Evolutionary conservation across 2,888 invertebrate species (phyloP).

Genomic region (Cyaniris semiargus): DNA sequence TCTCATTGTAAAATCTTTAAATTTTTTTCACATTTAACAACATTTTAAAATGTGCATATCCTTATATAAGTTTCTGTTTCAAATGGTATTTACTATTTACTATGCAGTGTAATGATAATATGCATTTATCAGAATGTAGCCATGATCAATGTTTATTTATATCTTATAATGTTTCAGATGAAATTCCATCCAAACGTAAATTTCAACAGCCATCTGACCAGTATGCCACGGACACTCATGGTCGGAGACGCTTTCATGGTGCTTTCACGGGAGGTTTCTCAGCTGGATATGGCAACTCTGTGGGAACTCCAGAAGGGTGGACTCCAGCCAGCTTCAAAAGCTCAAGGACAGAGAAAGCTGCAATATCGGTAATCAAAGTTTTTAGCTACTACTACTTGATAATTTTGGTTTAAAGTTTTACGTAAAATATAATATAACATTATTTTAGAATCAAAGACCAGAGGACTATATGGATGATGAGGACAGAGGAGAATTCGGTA

Average conservation of each 20-base stretch:
- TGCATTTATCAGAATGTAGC: neutral
- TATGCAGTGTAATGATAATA: too few relatives aligned
- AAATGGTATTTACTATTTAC: too few relatives aligned
- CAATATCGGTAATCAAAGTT: constrained; percentile 54
- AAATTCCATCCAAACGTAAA: constrained; percentile 89
- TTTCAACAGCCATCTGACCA: constrained; percentile 88
- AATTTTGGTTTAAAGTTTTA: neutral
- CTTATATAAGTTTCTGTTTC: too few relatives aligned
- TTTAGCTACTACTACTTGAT: neutral
- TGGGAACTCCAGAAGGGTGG: constrained; percentile 98
- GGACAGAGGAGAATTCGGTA: constrained; percentile 96
- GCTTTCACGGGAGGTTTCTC: constrained; percentile 99
- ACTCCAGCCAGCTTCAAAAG: constrained; percentile 94
- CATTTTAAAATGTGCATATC: too few relatives aligned
- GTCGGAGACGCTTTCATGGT: constrained; percentile 96
- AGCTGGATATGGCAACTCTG: constrained; percentile 98
- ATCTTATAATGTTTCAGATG: constrained; percentile 78
- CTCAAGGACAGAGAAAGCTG: constrained; percentile 84
- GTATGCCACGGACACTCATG: constrained; percentile 93
- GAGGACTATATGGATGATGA: constrained; percentile 99
- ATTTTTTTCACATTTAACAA: too few relatives aligned
- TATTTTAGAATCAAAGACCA: constrained; percentile 82
- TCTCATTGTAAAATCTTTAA: too few relatives aligned
- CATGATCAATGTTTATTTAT: neutral
- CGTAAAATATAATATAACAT: neutral